Evolutionary conservation across 2,888 invertebrate genomes (phyloP).

Genomic region (Ochropacha duplaris): DNA sequence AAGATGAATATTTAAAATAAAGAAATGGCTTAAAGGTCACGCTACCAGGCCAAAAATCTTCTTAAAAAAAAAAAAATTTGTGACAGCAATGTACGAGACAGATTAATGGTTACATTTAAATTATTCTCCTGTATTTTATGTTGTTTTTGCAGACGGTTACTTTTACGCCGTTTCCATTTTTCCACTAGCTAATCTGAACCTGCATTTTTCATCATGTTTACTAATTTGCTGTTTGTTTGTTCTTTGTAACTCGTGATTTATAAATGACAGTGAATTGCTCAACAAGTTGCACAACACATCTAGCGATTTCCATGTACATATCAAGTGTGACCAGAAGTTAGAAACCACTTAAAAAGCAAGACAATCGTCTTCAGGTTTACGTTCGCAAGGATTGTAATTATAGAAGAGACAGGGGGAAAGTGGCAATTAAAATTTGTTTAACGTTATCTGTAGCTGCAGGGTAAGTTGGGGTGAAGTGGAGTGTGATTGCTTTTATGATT

Average conservation of each 20-base stretch:
- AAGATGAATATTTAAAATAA: too few species aligned
- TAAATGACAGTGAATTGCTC: neutral
- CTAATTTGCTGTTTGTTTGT: constrained; percentile 19
- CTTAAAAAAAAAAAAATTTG: too few species aligned
- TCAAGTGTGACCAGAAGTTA: neutral
- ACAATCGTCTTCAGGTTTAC: constrained; percentile 36
- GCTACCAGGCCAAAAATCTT: too few species aligned
- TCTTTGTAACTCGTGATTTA: constrained; percentile 5
- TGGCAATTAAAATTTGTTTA: constrained; percentile 51
- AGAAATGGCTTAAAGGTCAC: too few species aligned
- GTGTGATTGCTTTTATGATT: constrained; percentile 30
- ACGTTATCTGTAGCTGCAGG: constrained; percentile 41
- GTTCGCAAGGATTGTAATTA: constrained; percentile 25
- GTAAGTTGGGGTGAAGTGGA: constrained; percentile 22
- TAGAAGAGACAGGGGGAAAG: constrained; percentile 30
- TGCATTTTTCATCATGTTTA: constrained; percentile 61
- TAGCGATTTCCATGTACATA: too few species aligned
- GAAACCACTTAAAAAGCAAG: constrained; percentile 30
- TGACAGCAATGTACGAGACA: constrained; percentile 49
- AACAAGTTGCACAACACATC: too few species aligned
- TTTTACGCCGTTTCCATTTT: constrained; percentile 15
- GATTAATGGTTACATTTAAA: constrained; percentile 82
- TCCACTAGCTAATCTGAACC: constrained; percentile 53
- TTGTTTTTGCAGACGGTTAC: constrained; percentile 40
- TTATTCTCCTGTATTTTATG: constrained; percentile 67